These are phyloP conservation scores for Excalfactoria chinensis DNA, from an alignment of 2,113 vertebrate species.

Conservation along the genomic window DNA sequence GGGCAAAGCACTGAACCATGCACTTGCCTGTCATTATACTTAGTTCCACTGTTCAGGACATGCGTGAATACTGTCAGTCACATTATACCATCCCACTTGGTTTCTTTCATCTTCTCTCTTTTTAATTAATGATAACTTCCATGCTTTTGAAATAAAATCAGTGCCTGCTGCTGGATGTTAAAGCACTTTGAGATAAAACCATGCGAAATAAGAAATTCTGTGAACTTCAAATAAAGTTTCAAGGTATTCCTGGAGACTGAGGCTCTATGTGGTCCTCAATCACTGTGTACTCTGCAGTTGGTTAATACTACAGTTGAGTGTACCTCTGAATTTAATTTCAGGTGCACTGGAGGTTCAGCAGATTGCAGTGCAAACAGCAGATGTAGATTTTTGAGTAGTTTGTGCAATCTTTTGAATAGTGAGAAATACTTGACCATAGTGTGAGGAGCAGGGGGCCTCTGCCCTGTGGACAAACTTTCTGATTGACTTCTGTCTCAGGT, in stretches of 20 bases:
- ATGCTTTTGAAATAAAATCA: neutral
- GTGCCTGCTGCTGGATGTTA: neutral
- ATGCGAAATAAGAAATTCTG: neutral
- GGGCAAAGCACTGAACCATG: fast-evolving
- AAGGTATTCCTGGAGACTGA: fast-evolving
- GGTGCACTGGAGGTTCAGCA: neutral
- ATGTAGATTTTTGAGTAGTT: neutral
- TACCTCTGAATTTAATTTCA: neutral
- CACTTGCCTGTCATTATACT: neutral
- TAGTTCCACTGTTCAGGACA: neutral
- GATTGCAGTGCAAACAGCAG: neutral
- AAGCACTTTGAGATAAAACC: neutral
- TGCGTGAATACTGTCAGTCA: neutral
- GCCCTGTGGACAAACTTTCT: neutral
- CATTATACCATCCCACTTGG: fast-evolving
- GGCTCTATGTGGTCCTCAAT: neutral
- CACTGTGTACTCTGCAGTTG: neutral
- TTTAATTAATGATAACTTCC: neutral
- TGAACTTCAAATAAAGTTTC: neutral
- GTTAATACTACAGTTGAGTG: neutral
- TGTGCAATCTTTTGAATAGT: neutral
- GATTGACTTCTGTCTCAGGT: neutral
- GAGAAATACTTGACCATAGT: neutral
- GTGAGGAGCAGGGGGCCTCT: neutral
- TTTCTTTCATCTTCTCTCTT: neutral